phyloP scores from a whole-genome alignment of 1,140 invertebrate genomes.

The Penaeus indicus region DNA sequence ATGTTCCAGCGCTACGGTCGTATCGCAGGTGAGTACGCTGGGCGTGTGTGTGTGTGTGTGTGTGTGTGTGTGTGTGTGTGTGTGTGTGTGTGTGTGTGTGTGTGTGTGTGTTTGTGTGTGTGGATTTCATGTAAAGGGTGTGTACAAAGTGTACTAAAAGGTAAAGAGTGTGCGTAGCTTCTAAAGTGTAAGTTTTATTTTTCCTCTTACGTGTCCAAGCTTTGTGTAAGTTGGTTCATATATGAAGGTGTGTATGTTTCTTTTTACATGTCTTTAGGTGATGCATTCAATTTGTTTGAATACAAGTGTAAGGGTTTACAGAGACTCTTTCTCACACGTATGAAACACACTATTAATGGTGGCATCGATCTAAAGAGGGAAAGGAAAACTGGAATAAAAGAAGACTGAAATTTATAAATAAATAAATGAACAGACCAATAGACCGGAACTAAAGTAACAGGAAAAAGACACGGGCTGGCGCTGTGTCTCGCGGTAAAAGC shows the following conservation, averaged over 20 bases:
- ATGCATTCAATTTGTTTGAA: not conserved
- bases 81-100: not conserved
- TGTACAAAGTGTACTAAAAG: not conserved
- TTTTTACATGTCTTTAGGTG: not conserved
- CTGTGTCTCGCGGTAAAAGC: too few relatives aligned
- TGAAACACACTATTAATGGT: too few relatives aligned
- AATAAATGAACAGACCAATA: too few relatives aligned
- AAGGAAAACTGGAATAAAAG: too few relatives aligned
- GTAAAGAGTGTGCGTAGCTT: not conserved
- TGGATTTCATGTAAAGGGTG: not conserved
- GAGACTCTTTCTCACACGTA: too few relatives aligned
- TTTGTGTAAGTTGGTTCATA: not conserved
- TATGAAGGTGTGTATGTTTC: not conserved
- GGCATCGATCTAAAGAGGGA: too few relatives aligned
- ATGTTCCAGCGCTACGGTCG: conserved; percentile 89
- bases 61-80: not conserved
- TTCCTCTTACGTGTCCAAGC: not conserved
- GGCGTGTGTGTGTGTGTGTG: not conserved
- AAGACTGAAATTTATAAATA: too few relatives aligned
- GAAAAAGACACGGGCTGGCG: too few relatives aligned
- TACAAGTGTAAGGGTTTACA: not conserved
- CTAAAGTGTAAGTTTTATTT: not conserved
- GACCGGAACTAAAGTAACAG: too few relatives aligned
- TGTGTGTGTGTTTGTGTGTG: not conserved
- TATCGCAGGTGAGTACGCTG: conserved; percentile 77